These are phyloP conservation scores for Halichoeres trimaculatus DNA, from an alignment of 2,113 vertebrate species.

Conservation along the genomic window DNA sequence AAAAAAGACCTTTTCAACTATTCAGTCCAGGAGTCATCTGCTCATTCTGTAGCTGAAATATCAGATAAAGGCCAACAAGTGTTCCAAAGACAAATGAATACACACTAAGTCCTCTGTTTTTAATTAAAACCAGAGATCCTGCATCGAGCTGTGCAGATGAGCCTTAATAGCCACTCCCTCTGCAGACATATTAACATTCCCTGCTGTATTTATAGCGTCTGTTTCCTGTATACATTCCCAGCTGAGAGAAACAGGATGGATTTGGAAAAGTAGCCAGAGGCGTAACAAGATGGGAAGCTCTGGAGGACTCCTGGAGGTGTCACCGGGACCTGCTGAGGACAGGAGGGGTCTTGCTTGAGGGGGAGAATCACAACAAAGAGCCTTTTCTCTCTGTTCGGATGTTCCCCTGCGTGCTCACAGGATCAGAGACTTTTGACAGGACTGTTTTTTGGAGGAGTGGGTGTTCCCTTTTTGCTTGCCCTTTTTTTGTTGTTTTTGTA, in stretches of 20 bases:
- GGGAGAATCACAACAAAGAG: slow-evolving; percentile 51
- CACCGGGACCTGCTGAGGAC: slow-evolving; percentile 45
- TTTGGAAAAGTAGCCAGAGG: slow-evolving; percentile 12
- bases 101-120: slow-evolving; percentile 9
- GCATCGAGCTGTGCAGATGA: slow-evolving; percentile 33
- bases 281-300: slow-evolving; percentile 32
- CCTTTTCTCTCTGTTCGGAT: slow-evolving; percentile 56
- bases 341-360: slow-evolving; percentile 12
- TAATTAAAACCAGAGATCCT: slow-evolving; percentile 52
- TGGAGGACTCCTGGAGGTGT: slow-evolving; percentile 61
- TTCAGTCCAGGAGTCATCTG: neutral
- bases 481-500: slow-evolving; percentile 34
- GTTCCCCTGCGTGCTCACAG: slow-evolving; percentile 38
- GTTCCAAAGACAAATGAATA: slow-evolving; percentile 19
- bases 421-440: slow-evolving; percentile 42
- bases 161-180: slow-evolving; percentile 40
- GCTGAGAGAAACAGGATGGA: slow-evolving; percentile 27
- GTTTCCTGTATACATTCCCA: slow-evolving; percentile 66
- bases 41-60: neutral
- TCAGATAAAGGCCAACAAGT: slow-evolving; percentile 4
- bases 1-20: neutral
- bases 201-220: slow-evolving; percentile 50
- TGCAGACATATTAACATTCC: slow-evolving; percentile 55
- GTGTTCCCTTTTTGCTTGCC: slow-evolving; percentile 21
- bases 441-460: slow-evolving; percentile 13